phyloP scores from a whole-genome alignment of 1,140 invertebrate genomes.

The Sycobia sp. region DNA sequence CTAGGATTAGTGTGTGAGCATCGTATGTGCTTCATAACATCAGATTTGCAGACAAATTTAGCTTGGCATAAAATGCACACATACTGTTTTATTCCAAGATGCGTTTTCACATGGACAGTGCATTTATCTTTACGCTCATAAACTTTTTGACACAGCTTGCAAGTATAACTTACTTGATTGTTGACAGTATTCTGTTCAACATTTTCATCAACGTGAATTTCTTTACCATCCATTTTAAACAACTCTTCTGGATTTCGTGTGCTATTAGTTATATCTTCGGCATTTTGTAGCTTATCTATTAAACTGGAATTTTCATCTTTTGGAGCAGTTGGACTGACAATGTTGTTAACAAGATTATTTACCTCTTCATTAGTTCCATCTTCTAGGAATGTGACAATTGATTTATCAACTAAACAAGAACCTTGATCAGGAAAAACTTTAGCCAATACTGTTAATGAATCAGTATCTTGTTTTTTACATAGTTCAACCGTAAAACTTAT shows the following conservation, averaged over 20 bases:
- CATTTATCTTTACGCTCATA: constrained; percentile 59
- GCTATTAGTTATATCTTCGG: constrained; percentile 49
- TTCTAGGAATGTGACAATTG: constrained; percentile 52
- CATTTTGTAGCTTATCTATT: constrained; percentile 45
- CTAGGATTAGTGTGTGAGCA: constrained; percentile 60
- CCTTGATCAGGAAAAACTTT: constrained; percentile 59
- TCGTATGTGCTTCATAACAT: constrained; percentile 60
- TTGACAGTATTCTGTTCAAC: constrained; percentile 50
- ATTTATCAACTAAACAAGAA: constrained; percentile 53
- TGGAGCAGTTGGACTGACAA: constrained; percentile 40
- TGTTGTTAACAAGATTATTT: constrained; percentile 51
- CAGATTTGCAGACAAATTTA: constrained; percentile 60
- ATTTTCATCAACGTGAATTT: constrained; percentile 58
- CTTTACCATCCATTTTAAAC: constrained; percentile 57
- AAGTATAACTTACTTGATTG: constrained; percentile 52
- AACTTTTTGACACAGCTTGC: constrained; percentile 55
- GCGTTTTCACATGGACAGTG: constrained; percentile 71
- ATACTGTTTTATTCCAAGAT: constrained; percentile 72
- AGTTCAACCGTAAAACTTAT: constrained; percentile 59
- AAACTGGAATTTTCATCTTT: constrained; percentile 37
- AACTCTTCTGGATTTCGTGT: constrained; percentile 55
- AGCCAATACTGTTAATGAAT: constrained; percentile 49
- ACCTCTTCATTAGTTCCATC: constrained; percentile 50
- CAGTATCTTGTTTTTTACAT: constrained; percentile 49
- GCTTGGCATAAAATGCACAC: constrained; percentile 69